Conservation (phyloP, 2,797 vertebrate species). For the Amphiprion clarkii region DNA sequence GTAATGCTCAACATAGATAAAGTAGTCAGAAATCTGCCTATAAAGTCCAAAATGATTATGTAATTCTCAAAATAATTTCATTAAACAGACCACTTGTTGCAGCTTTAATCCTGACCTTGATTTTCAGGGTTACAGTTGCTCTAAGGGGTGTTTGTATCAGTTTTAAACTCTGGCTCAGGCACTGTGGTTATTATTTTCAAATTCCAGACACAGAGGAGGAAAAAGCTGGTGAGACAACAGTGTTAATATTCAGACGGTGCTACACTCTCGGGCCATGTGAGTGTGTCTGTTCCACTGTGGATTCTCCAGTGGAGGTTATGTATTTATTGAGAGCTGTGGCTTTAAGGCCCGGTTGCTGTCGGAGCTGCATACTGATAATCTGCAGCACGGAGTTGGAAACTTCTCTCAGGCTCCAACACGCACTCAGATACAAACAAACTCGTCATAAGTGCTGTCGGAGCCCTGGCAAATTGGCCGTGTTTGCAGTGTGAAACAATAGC, state of each 20-base stretch:
- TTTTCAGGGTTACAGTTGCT: too few species aligned
- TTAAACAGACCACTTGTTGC: too few species aligned
- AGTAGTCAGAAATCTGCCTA: too few species aligned
- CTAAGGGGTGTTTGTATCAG: too few species aligned
- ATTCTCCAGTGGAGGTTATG: conserved; percentile 15
- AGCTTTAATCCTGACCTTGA: too few species aligned
- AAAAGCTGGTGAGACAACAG: background rate
- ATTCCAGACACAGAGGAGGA: background rate
- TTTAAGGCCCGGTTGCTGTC: background rate
- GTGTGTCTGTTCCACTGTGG: background rate
- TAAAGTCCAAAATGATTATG: too few species aligned
- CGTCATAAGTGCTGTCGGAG: conserved; percentile 35
- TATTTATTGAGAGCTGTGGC: conserved; percentile 21
- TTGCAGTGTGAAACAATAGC: conserved; percentile 56
- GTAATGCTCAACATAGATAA: too few species aligned
- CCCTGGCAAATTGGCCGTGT: conserved; percentile 34
- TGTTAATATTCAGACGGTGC: conserved; percentile 68
- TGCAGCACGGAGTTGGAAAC: background rate
- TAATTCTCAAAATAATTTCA: too few species aligned
- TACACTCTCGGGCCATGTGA: conserved; percentile 28
- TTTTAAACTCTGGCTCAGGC: too few species aligned
- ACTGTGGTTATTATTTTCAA: too few species aligned
- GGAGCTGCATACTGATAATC: conserved; percentile 32
- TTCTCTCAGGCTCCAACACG: conserved; percentile 6
- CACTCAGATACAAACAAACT: conserved; percentile 5